Evolutionary conservation across 2,113 vertebrate species (phyloP).

Genomic region (Xiphophorus hellerii): DNA sequence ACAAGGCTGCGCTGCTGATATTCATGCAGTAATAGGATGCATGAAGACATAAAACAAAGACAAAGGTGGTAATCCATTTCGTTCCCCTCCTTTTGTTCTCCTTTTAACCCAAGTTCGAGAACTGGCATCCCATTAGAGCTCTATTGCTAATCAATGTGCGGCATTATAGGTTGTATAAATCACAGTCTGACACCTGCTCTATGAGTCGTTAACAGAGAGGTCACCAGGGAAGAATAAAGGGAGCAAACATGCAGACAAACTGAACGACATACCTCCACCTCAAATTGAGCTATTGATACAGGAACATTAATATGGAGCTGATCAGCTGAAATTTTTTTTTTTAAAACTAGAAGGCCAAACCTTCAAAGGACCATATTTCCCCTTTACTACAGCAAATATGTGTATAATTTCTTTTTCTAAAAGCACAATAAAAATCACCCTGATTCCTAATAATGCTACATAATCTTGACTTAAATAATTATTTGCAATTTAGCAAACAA

Average conservation of each 20-base stretch:
- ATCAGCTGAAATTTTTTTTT: conserved; percentile 32
- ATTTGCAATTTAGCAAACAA: conserved; percentile 71
- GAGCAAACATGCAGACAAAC: conserved; percentile 65
- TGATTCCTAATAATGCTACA: conserved; percentile 59
- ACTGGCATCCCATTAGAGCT: conserved; percentile 69
- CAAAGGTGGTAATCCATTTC: conserved; percentile 26
- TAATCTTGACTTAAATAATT: conserved; percentile 62
- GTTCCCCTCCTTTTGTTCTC: conserved; percentile 17
- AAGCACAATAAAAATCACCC: conserved; percentile 11
- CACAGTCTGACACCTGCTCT: conserved; percentile 73
- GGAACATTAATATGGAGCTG: conserved; percentile 22
- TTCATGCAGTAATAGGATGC: conserved; percentile 42
- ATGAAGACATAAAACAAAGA: conserved; percentile 39
- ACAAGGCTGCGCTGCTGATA: conserved; percentile 48
- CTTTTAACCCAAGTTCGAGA: conserved; percentile 48
- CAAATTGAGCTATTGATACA: conserved; percentile 24
- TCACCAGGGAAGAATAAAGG: conserved; percentile 61
- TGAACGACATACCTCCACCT: conserved; percentile 50
- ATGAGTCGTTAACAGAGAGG: conserved; percentile 71
- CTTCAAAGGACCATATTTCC: conserved; percentile 8
- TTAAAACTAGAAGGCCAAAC: conserved; percentile 4
- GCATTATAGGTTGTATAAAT: conserved; percentile 79
- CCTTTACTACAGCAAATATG: conserved; percentile 39
- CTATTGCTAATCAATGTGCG: conserved; percentile 79
- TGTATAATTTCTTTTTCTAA: conserved; percentile 24